Base-by-base conservation (phyloP, 2,888 invertebrate species). In the Drosophila colorata region DNA sequence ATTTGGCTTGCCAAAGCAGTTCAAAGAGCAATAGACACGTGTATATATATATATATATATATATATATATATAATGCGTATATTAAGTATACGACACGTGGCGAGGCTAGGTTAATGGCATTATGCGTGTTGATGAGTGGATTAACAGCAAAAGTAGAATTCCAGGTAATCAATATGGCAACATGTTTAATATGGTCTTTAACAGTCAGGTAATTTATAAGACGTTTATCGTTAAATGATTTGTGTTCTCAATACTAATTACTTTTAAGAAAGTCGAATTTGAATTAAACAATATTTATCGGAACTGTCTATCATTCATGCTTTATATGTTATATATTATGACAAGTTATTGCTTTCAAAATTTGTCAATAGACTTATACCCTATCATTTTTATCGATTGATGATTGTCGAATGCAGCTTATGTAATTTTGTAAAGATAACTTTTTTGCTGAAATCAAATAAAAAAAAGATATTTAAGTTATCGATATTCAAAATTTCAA, bases 1-100 rank as follows among this genome's bases (percentile, higher is more conserved):
- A 53, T 18, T 61, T 52, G 16, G 13, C 53, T 40, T 28, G 52
- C 9, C 9, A 35, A 59, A 38, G 55, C 25, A 65, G 23, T 46
- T 43, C 41, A 38, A 41, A 61, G 43, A 47, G 51, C 43, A 61
- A 11, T 33, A 40, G 13, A 46, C 20, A 53, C 38, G 40, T 49
- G 13, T 52, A 9, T 20, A 52, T 18, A 28, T 51, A 28, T 11
- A 11, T 0, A 47, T 4, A 28, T 11, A 44, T 0, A 6, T 3
- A 14, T 16, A 6, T 8, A 8, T 14, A 38, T 7, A 4, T 14
- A 14, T 8, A 14, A 14, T 14, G 9, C 8, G 1, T 25, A 5
- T 20, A 70, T 69, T 48, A 63, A 52, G 63, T 71, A 71, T 64
- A 57, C 72, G 71, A 46, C 56, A 63, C 71, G 52, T 71, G 63